phyloP scores from a whole-genome alignment of 2,888 invertebrate genomes.

The Cataglyphis livida region DNA sequence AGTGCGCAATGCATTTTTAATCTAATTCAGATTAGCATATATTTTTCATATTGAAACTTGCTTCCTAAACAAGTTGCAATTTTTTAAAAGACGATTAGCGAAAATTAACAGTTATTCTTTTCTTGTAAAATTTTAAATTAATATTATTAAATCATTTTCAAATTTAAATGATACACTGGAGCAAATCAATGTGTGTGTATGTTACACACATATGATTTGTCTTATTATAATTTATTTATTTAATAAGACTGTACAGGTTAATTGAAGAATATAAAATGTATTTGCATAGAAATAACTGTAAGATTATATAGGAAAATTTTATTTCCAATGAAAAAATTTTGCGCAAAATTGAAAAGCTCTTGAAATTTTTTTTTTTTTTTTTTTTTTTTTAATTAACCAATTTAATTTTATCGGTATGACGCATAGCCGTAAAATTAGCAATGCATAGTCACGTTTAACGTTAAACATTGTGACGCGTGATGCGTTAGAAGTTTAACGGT shows the following conservation, averaged over 20 bases:
- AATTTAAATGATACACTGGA: not conserved
- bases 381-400: not conserved
- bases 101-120: not conserved
- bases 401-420: not conserved
- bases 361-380: not conserved
- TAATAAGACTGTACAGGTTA: not conserved
- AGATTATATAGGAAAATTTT: not conserved
- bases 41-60: not conserved
- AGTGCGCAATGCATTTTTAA: constrained; percentile 64
- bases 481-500: constrained; percentile 9
- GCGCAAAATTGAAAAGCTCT: not conserved
- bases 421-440: not conserved
- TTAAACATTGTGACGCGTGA: not conserved
- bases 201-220: not conserved
- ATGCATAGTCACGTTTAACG: not conserved
- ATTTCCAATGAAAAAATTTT: not conserved
- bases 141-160: constrained; percentile 9
- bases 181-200: not conserved
- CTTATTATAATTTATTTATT: not conserved
- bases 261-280: not conserved
- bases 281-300: not conserved
- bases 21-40: constrained; percentile 40
- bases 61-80: not conserved
- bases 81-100: not conserved
- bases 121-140: not conserved